phyloP scores from a whole-genome alignment of 2,113 vertebrate species.

The Periophthalmodon schlosseri region DNA sequence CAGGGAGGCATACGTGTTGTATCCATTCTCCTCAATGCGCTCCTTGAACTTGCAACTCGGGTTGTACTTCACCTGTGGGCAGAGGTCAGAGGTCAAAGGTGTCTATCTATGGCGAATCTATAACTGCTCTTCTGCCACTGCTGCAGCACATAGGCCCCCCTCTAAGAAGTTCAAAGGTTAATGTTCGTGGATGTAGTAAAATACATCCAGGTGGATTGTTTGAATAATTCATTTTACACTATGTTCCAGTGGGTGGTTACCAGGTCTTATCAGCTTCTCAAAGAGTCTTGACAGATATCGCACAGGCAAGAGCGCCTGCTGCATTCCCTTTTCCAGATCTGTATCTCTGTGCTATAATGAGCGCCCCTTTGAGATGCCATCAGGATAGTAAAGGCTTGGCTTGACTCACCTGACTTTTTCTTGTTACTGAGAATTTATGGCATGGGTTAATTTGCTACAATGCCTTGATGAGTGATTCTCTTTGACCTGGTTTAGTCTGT shows the following conservation, averaged over 20 bases:
- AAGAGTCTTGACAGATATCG: slow-evolving; percentile 42
- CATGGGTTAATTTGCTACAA: neutral
- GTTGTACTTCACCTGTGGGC: slow-evolving; percentile 83
- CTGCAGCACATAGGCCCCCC: neutral
- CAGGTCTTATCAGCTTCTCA: slow-evolving; percentile 46
- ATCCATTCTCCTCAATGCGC: slow-evolving; percentile 93
- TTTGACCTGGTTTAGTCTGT: neutral
- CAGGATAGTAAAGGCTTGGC: slow-evolving; percentile 42
- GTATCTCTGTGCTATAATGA: slow-evolving; percentile 41
- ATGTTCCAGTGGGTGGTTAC: slow-evolving; percentile 25
- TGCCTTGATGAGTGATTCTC: neutral
- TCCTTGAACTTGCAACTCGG: slow-evolving; percentile 91
- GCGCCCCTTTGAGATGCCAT: slow-evolving; percentile 37
- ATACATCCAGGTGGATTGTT: slow-evolving; percentile 18
- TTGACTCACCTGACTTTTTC: slow-evolving; percentile 47
- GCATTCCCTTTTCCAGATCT: slow-evolving; percentile 40
- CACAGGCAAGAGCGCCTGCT: slow-evolving; percentile 35
- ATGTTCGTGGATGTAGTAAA: slow-evolving; percentile 34
- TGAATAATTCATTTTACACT: neutral
- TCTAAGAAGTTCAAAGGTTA: slow-evolving; percentile 31
- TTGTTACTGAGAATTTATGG: slow-evolving; percentile 47
- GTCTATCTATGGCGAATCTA: neutral
- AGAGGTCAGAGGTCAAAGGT: slow-evolving; percentile 14
- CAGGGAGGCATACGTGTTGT: slow-evolving; percentile 89
- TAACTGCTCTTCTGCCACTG: slow-evolving; percentile 19